Conservation (phyloP, 2,888 invertebrate genomes). For the Callyntrura guangdongensis region DNA sequence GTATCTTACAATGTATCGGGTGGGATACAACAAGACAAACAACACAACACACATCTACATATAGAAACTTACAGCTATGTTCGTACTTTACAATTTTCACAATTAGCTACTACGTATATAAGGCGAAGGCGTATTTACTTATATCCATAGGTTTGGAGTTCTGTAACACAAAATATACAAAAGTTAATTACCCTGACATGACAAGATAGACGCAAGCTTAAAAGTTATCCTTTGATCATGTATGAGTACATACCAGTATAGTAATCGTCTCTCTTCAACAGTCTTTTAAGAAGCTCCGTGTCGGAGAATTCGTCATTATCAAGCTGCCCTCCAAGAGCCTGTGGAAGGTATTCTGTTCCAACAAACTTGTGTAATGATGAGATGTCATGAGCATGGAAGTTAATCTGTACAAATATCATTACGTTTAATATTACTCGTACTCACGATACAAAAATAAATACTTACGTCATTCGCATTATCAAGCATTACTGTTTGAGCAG, state of each 20-base stretch:
- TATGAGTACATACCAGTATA: conserved; percentile 67
- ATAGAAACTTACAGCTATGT: neutral
- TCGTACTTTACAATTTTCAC: conserved; percentile 3
- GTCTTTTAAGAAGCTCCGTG: conserved; percentile 71
- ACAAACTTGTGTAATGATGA: conserved; percentile 79
- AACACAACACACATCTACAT: too few relatives aligned
- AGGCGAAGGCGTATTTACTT: neutral
- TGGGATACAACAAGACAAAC: too few relatives aligned
- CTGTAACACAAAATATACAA: conserved; percentile 42
- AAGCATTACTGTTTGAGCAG: neutral
- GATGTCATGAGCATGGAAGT: conserved; percentile 82
- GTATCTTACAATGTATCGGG: too few relatives aligned
- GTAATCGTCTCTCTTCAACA: conserved; percentile 76
- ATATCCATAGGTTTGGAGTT: conserved; percentile 63
- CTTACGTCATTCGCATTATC: conserved; percentile 21
- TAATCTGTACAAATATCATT: conserved; percentile 73
- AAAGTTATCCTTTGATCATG: neutral
- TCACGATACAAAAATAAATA: conserved; percentile 1
- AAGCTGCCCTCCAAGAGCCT: conserved; percentile 74
- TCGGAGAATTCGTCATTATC: conserved; percentile 74
- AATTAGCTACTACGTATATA: too few relatives aligned
- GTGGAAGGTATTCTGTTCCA: conserved; percentile 76
- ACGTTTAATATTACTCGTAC: neutral
- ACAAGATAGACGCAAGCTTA: too few relatives aligned
- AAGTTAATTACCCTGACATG: too few relatives aligned